These are phyloP conservation scores for Macrotrachela quadricornifera DNA, from an alignment of 1,140 invertebrate species.

Conservation along the genomic window DNA sequence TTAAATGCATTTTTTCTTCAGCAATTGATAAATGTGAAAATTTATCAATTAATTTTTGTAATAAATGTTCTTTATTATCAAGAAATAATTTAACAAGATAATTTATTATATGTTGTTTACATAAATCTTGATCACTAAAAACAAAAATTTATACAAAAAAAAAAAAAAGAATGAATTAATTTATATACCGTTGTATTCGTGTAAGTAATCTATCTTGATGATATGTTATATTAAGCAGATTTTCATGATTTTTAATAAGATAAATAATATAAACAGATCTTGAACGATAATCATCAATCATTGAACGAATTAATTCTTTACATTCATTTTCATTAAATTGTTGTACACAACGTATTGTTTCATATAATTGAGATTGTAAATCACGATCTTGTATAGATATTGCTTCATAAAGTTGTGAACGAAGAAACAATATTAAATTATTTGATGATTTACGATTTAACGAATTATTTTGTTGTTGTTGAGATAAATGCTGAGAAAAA, in stretches of 20 bases:
- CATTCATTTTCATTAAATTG: constrained; percentile 50
- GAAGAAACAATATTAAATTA: constrained; percentile 48
- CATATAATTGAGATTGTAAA: constrained; percentile 60
- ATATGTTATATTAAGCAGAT: constrained; percentile 53
- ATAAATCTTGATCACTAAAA: too few relatives aligned
- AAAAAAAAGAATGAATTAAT: too few relatives aligned
- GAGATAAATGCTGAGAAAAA: too few relatives aligned
- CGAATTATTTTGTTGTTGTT: too few relatives aligned
- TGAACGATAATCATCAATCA: constrained; percentile 55
- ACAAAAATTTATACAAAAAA: too few relatives aligned
- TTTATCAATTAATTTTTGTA: too few relatives aligned
- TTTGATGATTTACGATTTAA: constrained; percentile 41
- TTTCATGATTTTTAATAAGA: constrained; percentile 55
- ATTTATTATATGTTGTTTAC: too few relatives aligned
- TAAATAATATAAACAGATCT: constrained; percentile 62
- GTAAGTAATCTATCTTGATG: constrained; percentile 44
- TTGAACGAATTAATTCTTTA: constrained; percentile 48
- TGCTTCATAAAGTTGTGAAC: constrained; percentile 62
- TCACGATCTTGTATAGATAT: constrained; percentile 59
- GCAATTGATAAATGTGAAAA: too few relatives aligned
- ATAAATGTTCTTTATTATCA: too few relatives aligned
- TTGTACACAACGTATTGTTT: constrained; percentile 56
- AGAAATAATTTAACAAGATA: too few relatives aligned
- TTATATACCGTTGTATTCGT: constrained; percentile 30
- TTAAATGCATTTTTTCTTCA: constrained; percentile 4